A percentile compares a stretch with the other conserved stretches of the same genome.
These are phyloP conservation scores for Hypothenemus hampei DNA, from an alignment of 1,140 invertebrate genomes.

Conservation along the genomic window DNA sequence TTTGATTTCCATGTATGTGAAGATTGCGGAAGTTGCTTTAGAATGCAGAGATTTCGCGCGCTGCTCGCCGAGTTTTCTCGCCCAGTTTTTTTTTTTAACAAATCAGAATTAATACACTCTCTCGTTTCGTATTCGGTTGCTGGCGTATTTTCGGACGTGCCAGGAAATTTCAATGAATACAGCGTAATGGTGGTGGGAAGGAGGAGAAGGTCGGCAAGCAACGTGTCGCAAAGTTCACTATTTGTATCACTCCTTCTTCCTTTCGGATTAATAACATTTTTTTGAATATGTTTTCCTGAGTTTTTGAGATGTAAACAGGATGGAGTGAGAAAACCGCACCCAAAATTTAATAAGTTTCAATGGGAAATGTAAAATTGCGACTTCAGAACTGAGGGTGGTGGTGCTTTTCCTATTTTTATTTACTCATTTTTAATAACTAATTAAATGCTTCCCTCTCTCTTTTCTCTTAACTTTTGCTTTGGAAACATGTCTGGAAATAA, in stretches of 20 bases:
- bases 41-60: no score
- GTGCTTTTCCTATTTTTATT: neutral
- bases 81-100: no score
- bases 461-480: neutral
- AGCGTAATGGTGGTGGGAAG: no score
- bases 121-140: constrained; percentile 20
- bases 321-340: neutral
- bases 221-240: constrained; percentile 20
- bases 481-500: no score
- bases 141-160: constrained; percentile 19
- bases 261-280: neutral
- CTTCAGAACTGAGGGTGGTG: no score
- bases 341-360: no score
- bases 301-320: neutral
- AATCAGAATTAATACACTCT: constrained; percentile 26
- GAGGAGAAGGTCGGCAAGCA: constrained; percentile 1
- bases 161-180: no score
- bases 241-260: constrained; percentile 6
- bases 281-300: neutral
- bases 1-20: no score
- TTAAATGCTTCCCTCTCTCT: neutral
- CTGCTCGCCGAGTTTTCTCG: no score
- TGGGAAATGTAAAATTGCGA: no score
- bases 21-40: no score
- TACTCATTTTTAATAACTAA: neutral